phyloP scores from a whole-genome alignment of 2,113 vertebrate genomes.

The Elephas maximus region DNA sequence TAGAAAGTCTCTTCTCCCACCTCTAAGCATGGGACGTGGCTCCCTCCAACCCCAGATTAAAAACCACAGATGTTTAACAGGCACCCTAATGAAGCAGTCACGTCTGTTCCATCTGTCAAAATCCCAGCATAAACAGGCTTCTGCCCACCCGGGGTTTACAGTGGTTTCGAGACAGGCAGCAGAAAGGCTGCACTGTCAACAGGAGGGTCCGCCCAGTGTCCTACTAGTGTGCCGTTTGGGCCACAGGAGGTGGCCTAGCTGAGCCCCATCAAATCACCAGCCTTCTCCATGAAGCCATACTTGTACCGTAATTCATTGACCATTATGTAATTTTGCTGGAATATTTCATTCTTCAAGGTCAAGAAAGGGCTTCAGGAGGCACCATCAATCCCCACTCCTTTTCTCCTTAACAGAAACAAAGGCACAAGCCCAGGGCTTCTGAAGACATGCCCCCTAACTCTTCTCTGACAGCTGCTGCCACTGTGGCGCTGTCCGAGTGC shows the following conservation, averaged over 20 bases:
- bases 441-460: rapidly evolving
- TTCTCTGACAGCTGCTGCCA: neutral
- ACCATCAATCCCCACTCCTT: neutral
- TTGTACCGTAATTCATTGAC: neutral
- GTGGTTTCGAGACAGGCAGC: neutral
- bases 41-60: slow-evolving; percentile 61
- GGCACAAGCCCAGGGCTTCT: neutral
- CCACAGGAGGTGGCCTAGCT: neutral
- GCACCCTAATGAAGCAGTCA: slow-evolving; percentile 63
- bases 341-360: neutral
- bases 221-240: too few relatives aligned
- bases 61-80: slow-evolving; percentile 68
- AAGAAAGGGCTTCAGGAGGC: neutral
- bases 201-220: neutral
- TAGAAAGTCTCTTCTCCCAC: slow-evolving; percentile 21
- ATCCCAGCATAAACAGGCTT: neutral
- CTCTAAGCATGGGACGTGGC: slow-evolving; percentile 48
- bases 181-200: neutral
- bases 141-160: neutral
- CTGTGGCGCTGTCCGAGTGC: slow-evolving; percentile 17
- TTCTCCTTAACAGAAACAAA: neutral
- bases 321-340: neutral
- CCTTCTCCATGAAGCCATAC: neutral
- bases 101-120: slow-evolving; percentile 64
- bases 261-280: rapidly evolving